These are phyloP conservation scores for Podargus strigoides DNA, from an alignment of 2,797 vertebrate species.

Conservation along the genomic window DNA sequence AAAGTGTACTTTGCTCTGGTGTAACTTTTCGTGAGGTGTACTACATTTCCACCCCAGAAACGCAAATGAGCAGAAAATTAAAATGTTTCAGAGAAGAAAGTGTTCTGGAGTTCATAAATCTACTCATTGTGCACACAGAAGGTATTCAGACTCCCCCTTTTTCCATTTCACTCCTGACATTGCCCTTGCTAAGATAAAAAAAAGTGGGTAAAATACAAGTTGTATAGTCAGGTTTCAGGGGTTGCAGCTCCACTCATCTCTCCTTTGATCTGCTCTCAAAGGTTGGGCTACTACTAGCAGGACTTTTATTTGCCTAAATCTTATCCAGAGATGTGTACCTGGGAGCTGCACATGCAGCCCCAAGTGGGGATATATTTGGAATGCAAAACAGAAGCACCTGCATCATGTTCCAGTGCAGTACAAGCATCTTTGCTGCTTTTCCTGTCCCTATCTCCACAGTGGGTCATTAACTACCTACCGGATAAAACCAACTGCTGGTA, in stretches of 20 bases:
- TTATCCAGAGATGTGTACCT: neutral
- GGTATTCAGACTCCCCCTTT: neutral
- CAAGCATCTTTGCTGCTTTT: neutral
- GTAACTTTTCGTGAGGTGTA: neutral
- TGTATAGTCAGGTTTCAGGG: neutral
- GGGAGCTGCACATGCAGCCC: neutral
- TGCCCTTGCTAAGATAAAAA: neutral
- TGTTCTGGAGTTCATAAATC: neutral
- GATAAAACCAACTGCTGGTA: neutral
- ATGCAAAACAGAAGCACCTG: neutral
- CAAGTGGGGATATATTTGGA: neutral
- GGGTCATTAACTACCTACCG: neutral
- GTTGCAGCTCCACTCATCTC: neutral
- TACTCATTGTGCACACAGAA: neutral
- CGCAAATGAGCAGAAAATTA: neutral
- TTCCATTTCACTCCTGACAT: neutral
- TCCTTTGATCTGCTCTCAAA: neutral
- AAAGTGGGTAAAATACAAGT: neutral
- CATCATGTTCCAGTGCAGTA: neutral
- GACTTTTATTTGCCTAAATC: neutral
- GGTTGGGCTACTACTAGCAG: neutral
- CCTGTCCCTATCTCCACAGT: neutral
- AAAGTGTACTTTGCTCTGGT: neutral
- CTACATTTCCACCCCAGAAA: neutral
- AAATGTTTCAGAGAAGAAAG: neutral